Evolutionary conservation across 2,888 invertebrate genomes (phyloP).

Genomic region (Plagiodera versicolora): DNA sequence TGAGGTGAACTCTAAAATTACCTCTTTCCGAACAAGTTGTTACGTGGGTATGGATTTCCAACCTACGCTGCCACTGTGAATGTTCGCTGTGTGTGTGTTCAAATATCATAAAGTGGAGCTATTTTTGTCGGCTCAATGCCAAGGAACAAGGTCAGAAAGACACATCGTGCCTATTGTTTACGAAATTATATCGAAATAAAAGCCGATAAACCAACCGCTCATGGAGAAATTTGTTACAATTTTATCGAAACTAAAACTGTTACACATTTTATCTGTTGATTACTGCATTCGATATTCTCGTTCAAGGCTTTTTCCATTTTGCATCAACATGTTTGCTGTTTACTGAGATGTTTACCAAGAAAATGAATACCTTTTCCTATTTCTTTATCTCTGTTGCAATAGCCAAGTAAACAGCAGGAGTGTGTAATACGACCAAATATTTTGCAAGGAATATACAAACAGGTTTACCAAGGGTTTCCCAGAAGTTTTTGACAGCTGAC

Average conservation of each 20-base stretch:
- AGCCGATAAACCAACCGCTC: slow-evolving; percentile 20
- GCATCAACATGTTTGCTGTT: slow-evolving; percentile 23
- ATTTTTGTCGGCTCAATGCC: slow-evolving; percentile 36
- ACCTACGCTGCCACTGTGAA: slow-evolving; percentile 19
- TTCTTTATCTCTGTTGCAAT: background rate
- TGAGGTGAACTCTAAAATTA: background rate
- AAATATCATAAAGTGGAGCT: slow-evolving; percentile 29
- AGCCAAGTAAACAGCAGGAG: background rate
- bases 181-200: slow-evolving; percentile 28
- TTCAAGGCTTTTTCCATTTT: slow-evolving; percentile 22
- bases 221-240: slow-evolving; percentile 16
- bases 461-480: too few relatives aligned
- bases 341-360: background rate
- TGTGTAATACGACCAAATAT: too few relatives aligned
- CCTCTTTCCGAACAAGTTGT: background rate
- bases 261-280: slow-evolving; percentile 21
- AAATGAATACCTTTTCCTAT: background rate
- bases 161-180: slow-evolving; percentile 29
- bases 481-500: too few relatives aligned
- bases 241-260: slow-evolving; percentile 15
- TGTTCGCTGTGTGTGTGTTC: slow-evolving; percentile 18
- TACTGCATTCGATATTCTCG: slow-evolving; percentile 20
- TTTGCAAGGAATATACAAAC: too few relatives aligned
- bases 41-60: background rate
- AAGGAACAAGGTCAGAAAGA: slow-evolving; percentile 35